A percentile compares a stretch with the other conserved stretches of the same genome.
These are phyloP conservation scores for Dasyurus viverrinus DNA, from an alignment of 2,113 vertebrate genomes.

Conservation along the genomic window DNA sequence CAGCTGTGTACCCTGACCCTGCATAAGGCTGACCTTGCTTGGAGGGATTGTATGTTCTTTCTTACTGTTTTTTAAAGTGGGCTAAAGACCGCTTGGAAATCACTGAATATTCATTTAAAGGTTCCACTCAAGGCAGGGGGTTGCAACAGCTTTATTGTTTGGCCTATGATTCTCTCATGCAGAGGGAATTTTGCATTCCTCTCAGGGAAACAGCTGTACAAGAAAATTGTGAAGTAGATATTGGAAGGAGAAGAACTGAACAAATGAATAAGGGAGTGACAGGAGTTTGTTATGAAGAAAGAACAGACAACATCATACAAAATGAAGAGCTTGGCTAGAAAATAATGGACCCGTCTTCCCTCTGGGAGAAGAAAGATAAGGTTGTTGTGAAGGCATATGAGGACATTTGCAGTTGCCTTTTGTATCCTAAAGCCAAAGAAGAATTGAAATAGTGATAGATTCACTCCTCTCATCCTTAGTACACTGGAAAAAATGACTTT, in stretches of 20 bases:
- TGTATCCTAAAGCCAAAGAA: neutral
- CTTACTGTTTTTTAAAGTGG: neutral
- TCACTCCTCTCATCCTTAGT: neutral
- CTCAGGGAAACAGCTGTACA: constrained; percentile 22
- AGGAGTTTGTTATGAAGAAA: neutral
- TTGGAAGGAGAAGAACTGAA: constrained; percentile 18
- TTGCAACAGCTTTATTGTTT: neutral
- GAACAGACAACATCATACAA: neutral
- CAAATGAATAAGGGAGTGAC: constrained; percentile 24
- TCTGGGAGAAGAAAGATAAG: neutral
- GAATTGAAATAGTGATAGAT: neutral
- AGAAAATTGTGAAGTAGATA: neutral
- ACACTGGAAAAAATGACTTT: neutral
- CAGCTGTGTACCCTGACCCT: neutral
- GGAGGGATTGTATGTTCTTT: neutral
- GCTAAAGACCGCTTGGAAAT: neutral
- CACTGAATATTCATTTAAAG: neutral
- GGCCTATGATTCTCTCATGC: neutral
- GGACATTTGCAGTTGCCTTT: constrained; percentile 35
- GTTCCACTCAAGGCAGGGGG: neutral
- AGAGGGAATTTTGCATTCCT: neutral
- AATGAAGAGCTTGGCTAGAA: constrained; percentile 1
- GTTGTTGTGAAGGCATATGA: constrained; percentile 35
- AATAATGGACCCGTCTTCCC: neutral
- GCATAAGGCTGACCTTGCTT: neutral